phyloP scores from a whole-genome alignment of 2,888 invertebrate genomes.

The Drosophila atroscutellata region DNA sequence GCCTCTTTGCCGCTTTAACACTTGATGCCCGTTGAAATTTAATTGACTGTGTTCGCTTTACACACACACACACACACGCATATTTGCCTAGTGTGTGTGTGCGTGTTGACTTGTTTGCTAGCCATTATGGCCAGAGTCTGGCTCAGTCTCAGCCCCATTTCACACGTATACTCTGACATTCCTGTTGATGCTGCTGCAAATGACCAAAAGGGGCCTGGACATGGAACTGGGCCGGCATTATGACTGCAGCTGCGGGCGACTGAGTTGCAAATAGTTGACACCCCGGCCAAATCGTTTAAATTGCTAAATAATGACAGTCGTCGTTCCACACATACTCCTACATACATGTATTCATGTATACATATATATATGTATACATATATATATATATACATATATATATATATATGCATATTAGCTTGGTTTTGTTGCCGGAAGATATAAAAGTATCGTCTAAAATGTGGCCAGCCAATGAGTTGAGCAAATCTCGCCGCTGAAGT shows the following conservation, averaged over 20 bases:
- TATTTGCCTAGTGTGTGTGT: conserved; percentile 37
- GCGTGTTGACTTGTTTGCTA: conserved; percentile 53
- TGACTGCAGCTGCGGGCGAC: conserved; percentile 51
- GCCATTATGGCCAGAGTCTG: conserved; percentile 52
- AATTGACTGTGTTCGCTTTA: conserved; percentile 69
- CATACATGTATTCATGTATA: neutral
- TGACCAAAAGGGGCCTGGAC: conserved; percentile 38
- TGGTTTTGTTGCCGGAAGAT: conserved; percentile 57
- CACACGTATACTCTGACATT: conserved; percentile 22
- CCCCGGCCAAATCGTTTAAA: conserved; percentile 71
- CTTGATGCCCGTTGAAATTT: conserved; percentile 70
- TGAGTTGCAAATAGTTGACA: conserved; percentile 69
- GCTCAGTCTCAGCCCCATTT: conserved; percentile 3
- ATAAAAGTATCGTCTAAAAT: conserved; percentile 63
- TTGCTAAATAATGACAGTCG: conserved; percentile 73
- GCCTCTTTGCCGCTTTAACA: conserved; percentile 60
- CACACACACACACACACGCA: conserved; percentile 5
- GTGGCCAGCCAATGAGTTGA: conserved; percentile 53
- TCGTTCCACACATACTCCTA: conserved; percentile 27
- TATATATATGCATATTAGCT: conserved; percentile 9
- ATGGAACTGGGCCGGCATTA: conserved; percentile 6
- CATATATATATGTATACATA: neutral
- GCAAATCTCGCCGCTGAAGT: conserved; percentile 67
- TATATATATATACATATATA: neutral
- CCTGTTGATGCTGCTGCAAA: conserved; percentile 57